Conservation (phyloP, 2,888 invertebrate species). For the Hirtodrosophila cameraria region DNA sequence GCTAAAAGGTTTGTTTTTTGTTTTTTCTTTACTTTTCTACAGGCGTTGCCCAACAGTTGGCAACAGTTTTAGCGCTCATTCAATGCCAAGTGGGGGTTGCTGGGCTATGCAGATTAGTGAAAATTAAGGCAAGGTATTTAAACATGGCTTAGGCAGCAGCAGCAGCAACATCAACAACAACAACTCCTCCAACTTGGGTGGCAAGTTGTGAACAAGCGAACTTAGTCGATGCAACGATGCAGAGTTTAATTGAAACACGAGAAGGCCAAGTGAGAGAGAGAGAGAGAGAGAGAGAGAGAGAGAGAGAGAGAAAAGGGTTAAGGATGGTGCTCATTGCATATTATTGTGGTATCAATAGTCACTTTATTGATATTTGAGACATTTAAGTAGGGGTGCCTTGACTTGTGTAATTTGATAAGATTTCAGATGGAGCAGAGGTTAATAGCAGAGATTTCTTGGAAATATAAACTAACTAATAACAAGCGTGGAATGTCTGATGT, state of each 20-base stretch:
- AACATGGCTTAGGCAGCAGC: conserved; percentile 66
- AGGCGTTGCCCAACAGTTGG: conserved; percentile 41
- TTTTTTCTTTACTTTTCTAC: conserved; percentile 5
- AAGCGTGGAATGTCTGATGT: neutral
- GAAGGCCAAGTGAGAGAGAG: too few species aligned
- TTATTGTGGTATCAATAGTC: conserved; percentile 52
- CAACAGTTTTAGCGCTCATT: conserved; percentile 45
- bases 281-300: too few species aligned
- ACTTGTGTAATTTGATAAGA: conserved; percentile 38
- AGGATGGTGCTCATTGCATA: conserved; percentile 4
- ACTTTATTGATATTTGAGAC: conserved; percentile 39
- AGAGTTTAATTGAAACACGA: conserved; percentile 70
- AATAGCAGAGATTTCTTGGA: conserved; percentile 34
- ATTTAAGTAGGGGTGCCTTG: conserved; percentile 12
- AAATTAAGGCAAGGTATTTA: conserved; percentile 72
- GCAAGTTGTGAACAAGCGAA: conserved; percentile 70
- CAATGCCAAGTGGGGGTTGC: conserved; percentile 49
- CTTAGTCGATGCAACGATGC: conserved; percentile 72
- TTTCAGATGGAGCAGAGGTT: conserved; percentile 11
- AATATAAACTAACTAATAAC: neutral
- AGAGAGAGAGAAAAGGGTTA: neutral
- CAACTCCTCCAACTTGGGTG: conserved; percentile 61
- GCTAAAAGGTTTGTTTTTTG: conserved; percentile 65
- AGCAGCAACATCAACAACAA: conserved; percentile 16
- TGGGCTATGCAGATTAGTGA: conserved; percentile 72